phyloP scores from a whole-genome alignment of 2,888 invertebrate species.

The Synanthedon myopaeformis region DNA sequence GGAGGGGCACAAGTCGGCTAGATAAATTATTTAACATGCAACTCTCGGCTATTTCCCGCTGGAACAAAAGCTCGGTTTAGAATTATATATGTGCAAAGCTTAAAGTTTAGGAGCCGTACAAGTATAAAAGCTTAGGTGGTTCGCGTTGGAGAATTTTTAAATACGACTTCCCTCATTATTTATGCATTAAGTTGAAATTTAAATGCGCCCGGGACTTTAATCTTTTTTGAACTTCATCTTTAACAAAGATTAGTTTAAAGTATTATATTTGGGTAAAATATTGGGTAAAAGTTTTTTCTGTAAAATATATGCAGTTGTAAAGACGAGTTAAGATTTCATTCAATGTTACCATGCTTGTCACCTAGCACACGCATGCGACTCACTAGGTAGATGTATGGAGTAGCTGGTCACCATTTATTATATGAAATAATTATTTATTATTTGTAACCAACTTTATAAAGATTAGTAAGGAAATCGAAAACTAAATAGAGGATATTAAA shows the following conservation, averaged over 20 bases:
- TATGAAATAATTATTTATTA: no score
- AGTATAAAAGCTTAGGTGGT: slow-evolving; percentile 65
- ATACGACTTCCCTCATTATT: not conserved
- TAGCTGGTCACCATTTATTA: no score
- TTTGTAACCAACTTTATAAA: no score
- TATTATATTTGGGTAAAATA: not conserved
- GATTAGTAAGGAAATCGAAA: no score
- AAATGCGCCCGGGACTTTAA: not conserved
- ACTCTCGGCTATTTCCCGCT: slow-evolving; percentile 64
- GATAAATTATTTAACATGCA: slow-evolving; percentile 56
- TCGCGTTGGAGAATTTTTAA: slow-evolving; percentile 9
- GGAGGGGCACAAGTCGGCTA: slow-evolving; percentile 9
- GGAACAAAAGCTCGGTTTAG: slow-evolving; percentile 66
- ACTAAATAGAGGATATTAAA: no score
- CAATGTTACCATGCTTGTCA: no score
- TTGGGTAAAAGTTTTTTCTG: no score
- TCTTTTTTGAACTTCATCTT: not conserved
- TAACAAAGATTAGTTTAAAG: not conserved
- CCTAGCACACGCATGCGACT: no score
- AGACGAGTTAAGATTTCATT: no score
- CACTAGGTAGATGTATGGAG: no score
- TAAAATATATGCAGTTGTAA: no score
- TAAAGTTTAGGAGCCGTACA: slow-evolving; percentile 70
- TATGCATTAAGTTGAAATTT: not conserved
- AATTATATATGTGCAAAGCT: slow-evolving; percentile 68